phyloP scores from a whole-genome alignment of 1,140 invertebrate species.

The Theocolax elegans region DNA sequence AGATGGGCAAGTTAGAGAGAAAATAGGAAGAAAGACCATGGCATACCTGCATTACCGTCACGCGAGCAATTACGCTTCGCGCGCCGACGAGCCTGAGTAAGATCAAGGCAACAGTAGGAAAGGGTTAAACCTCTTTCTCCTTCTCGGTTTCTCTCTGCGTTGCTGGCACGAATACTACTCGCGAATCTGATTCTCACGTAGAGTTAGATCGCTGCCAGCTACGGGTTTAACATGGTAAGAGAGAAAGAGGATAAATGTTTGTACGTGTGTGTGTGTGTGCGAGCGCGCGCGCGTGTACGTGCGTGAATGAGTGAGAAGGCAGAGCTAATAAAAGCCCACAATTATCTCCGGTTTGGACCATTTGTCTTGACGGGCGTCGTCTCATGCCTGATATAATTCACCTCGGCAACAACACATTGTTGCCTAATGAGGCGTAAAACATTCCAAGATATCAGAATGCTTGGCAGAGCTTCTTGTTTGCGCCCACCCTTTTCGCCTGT shows the following conservation, averaged over 20 bases:
- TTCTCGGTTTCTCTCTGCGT: constrained; percentile 21
- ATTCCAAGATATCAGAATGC: constrained; percentile 64
- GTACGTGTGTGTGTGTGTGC: no score
- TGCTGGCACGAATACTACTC: constrained; percentile 16
- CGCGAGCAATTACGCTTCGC: constrained; percentile 63
- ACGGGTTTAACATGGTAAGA: constrained; percentile 37
- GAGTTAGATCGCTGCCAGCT: constrained; percentile 52
- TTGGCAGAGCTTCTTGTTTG: constrained; percentile 53
- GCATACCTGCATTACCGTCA: constrained; percentile 64
- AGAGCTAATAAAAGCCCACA: constrained; percentile 69
- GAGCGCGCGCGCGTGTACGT: no score
- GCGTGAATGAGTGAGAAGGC: no score
- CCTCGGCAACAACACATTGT: constrained; percentile 68
- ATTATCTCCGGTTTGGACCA: constrained; percentile 67
- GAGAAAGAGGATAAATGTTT: no score
- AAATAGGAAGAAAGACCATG: background rate
- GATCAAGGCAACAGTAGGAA: constrained; percentile 41
- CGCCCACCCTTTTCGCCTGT: constrained; percentile 17
- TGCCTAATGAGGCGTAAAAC: constrained; percentile 68
- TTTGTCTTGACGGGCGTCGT: constrained; percentile 64
- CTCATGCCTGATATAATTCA: constrained; percentile 69
- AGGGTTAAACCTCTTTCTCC: constrained; percentile 47
- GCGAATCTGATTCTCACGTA: constrained; percentile 42
- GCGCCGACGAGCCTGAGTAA: constrained; percentile 35
- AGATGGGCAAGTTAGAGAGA: background rate